These are phyloP conservation scores for Periphyllus acericola DNA, from an alignment of 2,888 invertebrate species.

Conservation along the genomic window DNA sequence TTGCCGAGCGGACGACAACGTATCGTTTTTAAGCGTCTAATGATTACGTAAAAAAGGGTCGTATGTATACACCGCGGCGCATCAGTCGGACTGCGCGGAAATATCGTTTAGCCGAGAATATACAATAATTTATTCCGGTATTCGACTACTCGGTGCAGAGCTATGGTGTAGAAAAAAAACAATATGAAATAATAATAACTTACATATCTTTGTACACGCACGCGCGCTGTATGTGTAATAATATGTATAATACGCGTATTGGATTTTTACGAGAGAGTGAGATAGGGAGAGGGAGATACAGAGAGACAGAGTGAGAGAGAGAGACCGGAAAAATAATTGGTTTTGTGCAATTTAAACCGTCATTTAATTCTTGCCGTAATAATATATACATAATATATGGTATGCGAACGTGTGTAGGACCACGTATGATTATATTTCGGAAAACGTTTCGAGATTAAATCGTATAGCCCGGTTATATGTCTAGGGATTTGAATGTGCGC, in stretches of 20 bases:
- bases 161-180: neutral
- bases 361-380: neutral
- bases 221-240: neutral
- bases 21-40: neutral
- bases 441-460: slow-evolving; percentile 10
- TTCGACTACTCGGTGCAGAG: too few relatives aligned
- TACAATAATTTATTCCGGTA: neutral
- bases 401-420: neutral
- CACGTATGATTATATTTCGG: neutral
- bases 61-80: neutral
- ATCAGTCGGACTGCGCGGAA: neutral
- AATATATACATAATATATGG: neutral
- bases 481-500: neutral
- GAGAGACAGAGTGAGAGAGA: too few relatives aligned
- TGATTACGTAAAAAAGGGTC: neutral
- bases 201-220: neutral
- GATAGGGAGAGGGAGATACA: neutral
- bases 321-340: slow-evolving; percentile 42
- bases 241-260: neutral
- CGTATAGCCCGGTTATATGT: neutral
- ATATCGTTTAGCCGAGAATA: neutral
- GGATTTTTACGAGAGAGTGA: neutral
- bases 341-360: slow-evolving; percentile 7
- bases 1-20: neutral
- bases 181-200: neutral